Percentiles rank a stretch among this genome's conserved stretches.
Conservation (phyloP, 2,113 vertebrate species). For the Suricata suricatta region DNA sequence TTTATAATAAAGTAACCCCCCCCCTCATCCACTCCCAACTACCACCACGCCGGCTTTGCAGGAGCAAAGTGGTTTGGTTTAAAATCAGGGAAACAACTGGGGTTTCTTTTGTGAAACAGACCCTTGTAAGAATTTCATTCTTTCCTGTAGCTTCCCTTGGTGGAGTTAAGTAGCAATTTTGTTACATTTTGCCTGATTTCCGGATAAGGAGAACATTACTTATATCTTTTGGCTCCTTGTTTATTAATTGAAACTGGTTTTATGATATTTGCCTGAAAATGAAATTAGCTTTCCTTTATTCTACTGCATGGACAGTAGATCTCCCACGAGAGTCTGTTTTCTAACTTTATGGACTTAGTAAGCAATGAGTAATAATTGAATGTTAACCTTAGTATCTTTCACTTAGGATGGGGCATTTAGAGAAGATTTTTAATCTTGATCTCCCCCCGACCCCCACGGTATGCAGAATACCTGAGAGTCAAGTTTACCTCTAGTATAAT, state of each 20-base stretch:
- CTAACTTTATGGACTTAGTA: conserved; percentile 51
- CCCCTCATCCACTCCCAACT: neutral
- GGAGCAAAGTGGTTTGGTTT: neutral
- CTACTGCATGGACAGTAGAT: neutral
- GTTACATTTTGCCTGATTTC: neutral
- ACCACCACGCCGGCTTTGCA: neutral
- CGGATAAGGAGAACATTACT: neutral
- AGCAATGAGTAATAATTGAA: conserved; percentile 58
- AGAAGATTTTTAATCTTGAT: conserved; percentile 48
- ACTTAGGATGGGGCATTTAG: neutral
- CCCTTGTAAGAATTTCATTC: neutral
- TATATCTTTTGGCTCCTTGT: neutral
- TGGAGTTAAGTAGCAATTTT: neutral
- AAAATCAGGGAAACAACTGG: conserved; percentile 18
- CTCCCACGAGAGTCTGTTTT: neutral
- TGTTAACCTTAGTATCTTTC: conserved; percentile 57
- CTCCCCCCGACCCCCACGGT: neutral
- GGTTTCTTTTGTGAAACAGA: neutral
- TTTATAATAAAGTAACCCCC: neutral
- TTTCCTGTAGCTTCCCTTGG: neutral
- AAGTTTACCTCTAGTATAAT: conserved; percentile 40
- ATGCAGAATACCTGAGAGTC: conserved; percentile 36
- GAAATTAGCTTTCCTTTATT: conserved; percentile 4
- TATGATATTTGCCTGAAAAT: conserved; percentile 24
- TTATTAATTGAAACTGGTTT: conserved; percentile 47